Conservation (phyloP, 2,113 vertebrate species). For the Stictonetta naevosa region DNA sequence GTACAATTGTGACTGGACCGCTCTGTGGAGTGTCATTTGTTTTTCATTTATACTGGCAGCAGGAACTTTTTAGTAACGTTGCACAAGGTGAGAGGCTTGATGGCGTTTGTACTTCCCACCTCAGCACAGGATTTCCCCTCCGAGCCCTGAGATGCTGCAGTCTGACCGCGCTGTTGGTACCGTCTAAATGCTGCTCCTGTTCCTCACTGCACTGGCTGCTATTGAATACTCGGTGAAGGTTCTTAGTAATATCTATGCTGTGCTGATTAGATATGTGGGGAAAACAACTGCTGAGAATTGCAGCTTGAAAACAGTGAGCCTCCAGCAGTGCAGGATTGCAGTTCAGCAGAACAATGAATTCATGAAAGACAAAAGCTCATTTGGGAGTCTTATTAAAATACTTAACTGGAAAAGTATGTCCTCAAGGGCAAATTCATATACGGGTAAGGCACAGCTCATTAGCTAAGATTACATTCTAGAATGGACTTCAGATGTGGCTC, state of each 20-base stretch:
- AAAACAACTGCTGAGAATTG: not conserved
- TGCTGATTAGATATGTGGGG: not conserved
- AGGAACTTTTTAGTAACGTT: not conserved
- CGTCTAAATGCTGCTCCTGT: not conserved
- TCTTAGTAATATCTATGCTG: not conserved
- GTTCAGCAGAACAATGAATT: not conserved
- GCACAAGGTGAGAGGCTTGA: not conserved
- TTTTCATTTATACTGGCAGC: not conserved
- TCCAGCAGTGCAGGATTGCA: not conserved
- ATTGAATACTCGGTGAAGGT: not conserved
- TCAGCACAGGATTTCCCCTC: not conserved
- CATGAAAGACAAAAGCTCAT: conserved; percentile 2
- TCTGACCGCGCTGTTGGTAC: not conserved
- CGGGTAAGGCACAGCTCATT: not conserved
- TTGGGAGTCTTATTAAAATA: conserved; percentile 19
- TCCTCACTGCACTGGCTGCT: not conserved
- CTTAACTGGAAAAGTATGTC: conserved; percentile 25
- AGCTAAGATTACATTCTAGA: not conserved
- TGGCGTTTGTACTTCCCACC: not conserved
- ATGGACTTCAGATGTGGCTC: conserved; percentile 36
- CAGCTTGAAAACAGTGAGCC: not conserved
- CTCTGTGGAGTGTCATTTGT: not conserved
- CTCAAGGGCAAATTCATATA: conserved; percentile 11
- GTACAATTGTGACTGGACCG: not conserved
- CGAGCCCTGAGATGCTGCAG: not conserved